phyloP scores from a whole-genome alignment of 2,888 invertebrate species.

The Lithosia quadra region DNA sequence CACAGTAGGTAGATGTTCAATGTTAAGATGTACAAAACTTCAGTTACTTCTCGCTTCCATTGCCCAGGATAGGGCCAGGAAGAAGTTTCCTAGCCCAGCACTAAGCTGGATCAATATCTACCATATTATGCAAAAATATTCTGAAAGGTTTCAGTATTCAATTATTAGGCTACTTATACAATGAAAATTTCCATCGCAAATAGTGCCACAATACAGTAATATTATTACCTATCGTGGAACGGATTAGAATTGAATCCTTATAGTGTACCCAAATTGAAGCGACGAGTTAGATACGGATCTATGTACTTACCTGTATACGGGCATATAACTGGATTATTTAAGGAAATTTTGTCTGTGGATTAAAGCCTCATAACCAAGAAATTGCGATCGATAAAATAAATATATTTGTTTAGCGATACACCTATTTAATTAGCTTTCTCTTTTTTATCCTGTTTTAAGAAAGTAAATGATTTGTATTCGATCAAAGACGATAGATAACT shows the following conservation, averaged over 20 bases:
- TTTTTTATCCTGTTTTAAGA: no score
- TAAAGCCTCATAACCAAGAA: not conserved
- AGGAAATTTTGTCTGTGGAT: not conserved
- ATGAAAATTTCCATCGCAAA: not conserved
- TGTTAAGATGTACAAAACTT: no score
- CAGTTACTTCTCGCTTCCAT: no score
- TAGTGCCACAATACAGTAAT: slow-evolving; percentile 18
- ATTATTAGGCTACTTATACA: not conserved
- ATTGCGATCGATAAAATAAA: not conserved
- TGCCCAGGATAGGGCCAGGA: no score
- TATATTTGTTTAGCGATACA: not conserved
- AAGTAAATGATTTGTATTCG: no score
- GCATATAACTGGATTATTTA: slow-evolving; percentile 27
- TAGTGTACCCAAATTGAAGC: slow-evolving; percentile 30
- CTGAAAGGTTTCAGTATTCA: no score
- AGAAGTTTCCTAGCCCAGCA: no score
- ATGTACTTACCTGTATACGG: slow-evolving; percentile 12
- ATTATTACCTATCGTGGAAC: slow-evolving; percentile 18
- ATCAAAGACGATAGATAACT: no score
- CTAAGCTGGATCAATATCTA: no score
- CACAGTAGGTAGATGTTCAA: no score
- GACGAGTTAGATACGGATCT: slow-evolving; percentile 5
- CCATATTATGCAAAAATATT: no score
- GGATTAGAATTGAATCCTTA: slow-evolving; percentile 26
- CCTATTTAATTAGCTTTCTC: not conserved